Evolutionary conservation across 2,113 vertebrate genomes (phyloP).

Genomic region (Gnathonemus echidnorhynchus): DNA sequence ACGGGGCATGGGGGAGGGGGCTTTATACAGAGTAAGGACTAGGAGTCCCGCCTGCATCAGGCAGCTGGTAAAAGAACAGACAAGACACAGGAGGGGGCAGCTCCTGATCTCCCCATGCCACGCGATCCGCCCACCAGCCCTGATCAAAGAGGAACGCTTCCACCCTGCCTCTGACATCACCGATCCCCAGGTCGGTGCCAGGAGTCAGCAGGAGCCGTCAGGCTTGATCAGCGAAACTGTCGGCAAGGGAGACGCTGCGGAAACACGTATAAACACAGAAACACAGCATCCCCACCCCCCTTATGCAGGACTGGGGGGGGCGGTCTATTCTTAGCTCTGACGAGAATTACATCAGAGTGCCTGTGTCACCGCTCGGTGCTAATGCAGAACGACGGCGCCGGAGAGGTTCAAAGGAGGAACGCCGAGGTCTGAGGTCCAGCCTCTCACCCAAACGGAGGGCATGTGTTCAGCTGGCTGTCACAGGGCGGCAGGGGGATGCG

Average conservation of each 20-base stretch:
- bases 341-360: not conserved
- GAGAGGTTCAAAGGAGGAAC: not conserved
- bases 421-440: not conserved
- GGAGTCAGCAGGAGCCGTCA: not conserved
- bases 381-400: conserved; percentile 12
- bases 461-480: not conserved
- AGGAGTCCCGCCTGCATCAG: not conserved
- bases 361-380: not conserved
- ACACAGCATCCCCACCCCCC: not conserved
- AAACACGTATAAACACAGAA: not conserved
- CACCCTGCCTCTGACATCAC: not conserved
- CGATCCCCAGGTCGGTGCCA: not conserved
- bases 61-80: not conserved
- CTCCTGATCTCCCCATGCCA: not conserved
- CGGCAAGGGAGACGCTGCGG: not conserved
- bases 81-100: not conserved
- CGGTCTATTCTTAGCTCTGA: conserved; percentile 25
- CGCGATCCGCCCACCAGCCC: not conserved
- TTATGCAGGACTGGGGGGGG: not conserved
- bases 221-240: not conserved
- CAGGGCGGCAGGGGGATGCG: not conserved
- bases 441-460: not conserved
- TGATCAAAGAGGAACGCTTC: not conserved
- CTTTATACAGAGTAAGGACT: not conserved
- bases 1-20: not conserved